Base-by-base conservation (phyloP, 1,140 invertebrate species). In the Aphaenogaster rudis region DNA sequence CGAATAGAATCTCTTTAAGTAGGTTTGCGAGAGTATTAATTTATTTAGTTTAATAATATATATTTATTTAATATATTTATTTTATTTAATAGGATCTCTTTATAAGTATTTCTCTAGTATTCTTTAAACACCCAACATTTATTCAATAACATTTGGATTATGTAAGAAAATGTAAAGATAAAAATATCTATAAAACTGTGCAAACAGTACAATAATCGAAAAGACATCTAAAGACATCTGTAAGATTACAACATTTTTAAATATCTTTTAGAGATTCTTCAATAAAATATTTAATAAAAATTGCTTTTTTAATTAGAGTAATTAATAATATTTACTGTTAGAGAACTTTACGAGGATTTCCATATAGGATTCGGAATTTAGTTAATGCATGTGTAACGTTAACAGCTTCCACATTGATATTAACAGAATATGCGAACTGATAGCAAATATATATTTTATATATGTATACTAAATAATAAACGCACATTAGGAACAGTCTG, bases 281-380 rank as follows among this genome's bases (percentile, higher is more conserved):
- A 8, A 57, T 5, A 21, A 76, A 54, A 15, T 36, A 36, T 21
- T 21, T 39, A 74, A 57, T 74, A 74, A 52, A 74, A 54, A 74
- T 36, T 28, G 28, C 28, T 28, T 28, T 28, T 39, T 54, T 72
- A 54, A 48, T 71, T 69, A 54, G 17, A 57, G 8, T n/a, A 7
- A 74, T 74, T 42, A 57, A 57, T 74, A 57, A 57, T 2, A 57
- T 57, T 42, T 57, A 21, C n/a, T 76, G 13, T 76, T 42, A 42
- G 0, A 36, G 1, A 74, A 74, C 3, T 76, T 54, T 57, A 39
- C 4, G 13, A 76, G 6, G 3, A 57, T 8, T 76, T 42, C 13
- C 17, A 48, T 21, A 76, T 7, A 21, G 7, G 15, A 45, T n/a
- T 63, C 17, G 5, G 4, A 39, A 76, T 42, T 76, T 42, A 0